Conservation (phyloP, 1,140 invertebrate genomes). For the Micrasema minimum region DNA sequence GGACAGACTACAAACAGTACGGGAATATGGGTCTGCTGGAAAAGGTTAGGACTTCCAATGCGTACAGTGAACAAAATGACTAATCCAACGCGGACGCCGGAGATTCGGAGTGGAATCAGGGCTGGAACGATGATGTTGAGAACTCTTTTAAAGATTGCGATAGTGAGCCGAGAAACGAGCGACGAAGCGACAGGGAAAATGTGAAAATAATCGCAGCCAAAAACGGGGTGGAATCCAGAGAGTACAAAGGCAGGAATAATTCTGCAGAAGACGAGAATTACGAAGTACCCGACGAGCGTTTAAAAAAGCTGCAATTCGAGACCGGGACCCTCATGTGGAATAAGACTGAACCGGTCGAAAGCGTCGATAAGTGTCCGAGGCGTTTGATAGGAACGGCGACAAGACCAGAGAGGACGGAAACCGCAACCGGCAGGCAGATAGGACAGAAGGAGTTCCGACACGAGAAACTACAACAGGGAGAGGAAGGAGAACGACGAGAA, state of each 20-base stretch:
- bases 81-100: neutral
- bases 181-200: constrained; percentile 6
- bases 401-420: constrained; percentile 4
- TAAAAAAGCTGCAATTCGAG: constrained; percentile 17
- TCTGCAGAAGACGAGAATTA: neutral
- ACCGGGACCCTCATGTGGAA: constrained; percentile 15
- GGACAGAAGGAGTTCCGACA: constrained; percentile 31
- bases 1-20: neutral
- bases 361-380: neutral
- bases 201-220: no score
- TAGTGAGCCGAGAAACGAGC: no score
- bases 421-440: neutral
- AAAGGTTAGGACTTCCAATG: neutral
- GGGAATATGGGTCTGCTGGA: neutral
- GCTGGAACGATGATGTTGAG: constrained; percentile 17
- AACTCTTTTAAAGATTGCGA: no score
- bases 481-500: constrained; percentile 43
- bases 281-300: neutral
- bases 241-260: neutral
- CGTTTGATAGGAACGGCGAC: constrained; percentile 1
- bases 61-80: neutral
- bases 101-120: constrained; percentile 30
- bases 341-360: neutral
- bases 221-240: no score
- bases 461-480: constrained; percentile 31